A percentile compares a stretch with the other conserved stretches of the same genome.
phyloP scores from a whole-genome alignment of 2,113 vertebrate species.

The Salvelinus alpinus region DNA sequence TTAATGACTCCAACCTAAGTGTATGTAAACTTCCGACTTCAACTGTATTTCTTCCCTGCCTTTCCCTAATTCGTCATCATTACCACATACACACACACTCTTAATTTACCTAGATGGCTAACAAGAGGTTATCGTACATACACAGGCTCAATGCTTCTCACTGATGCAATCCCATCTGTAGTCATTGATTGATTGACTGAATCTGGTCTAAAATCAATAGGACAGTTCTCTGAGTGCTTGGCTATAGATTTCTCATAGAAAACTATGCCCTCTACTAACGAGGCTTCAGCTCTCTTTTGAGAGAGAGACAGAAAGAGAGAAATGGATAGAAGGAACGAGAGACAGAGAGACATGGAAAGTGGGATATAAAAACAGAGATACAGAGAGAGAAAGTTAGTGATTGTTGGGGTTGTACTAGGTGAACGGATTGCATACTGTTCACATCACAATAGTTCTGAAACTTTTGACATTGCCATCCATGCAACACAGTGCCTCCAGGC shows the following conservation, averaged over 20 bases:
- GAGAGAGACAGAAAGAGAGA: no score
- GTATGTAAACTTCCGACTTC: no score
- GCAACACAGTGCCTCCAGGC: slow-evolving; percentile 42
- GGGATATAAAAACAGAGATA: neutral
- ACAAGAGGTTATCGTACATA: neutral
- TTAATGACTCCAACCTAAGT: no score
- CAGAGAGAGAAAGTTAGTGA: neutral
- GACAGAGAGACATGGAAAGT: neutral
- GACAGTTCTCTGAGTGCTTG: slow-evolving; percentile 47
- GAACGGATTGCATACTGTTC: slow-evolving; percentile 10
- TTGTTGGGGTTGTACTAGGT: neutral
- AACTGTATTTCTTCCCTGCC: slow-evolving; percentile 43
- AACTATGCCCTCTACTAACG: slow-evolving; percentile 37
- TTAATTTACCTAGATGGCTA: neutral
- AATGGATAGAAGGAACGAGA: neutral
- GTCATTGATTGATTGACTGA: slow-evolving; percentile 59
- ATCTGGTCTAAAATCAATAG: slow-evolving; percentile 59
- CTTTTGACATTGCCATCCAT: slow-evolving; percentile 44
- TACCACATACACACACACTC: slow-evolving; percentile 20
- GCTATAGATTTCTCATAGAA: slow-evolving; percentile 52
- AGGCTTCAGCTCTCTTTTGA: slow-evolving; percentile 18
- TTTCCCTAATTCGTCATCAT: neutral
- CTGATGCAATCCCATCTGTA: slow-evolving; percentile 12
- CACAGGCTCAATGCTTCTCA: neutral
- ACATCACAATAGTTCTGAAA: slow-evolving; percentile 32